Evolutionary conservation across 2,888 invertebrate genomes (phyloP).

Genomic region (Sminthurinus aureus): DNA sequence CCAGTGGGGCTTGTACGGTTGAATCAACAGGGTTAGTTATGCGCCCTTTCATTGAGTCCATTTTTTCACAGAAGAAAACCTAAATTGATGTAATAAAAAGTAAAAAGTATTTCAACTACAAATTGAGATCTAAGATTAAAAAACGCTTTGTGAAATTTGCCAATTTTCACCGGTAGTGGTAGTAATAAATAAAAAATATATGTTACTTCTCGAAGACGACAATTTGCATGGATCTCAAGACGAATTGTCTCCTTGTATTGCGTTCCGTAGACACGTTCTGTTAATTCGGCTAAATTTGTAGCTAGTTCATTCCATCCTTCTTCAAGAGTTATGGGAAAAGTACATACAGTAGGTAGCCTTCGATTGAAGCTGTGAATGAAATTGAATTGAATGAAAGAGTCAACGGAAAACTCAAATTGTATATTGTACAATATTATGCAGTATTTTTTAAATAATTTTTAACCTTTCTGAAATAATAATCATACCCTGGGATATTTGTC

Average conservation of each 20-base stretch:
- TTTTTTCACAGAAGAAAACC: conserved; percentile 30
- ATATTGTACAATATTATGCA: too few species aligned
- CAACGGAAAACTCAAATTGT: too few species aligned
- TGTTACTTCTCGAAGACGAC: conserved; percentile 54
- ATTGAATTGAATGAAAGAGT: too few species aligned
- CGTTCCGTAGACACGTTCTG: conserved; percentile 47
- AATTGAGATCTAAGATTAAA: neutral
- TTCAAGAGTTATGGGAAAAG: conserved; percentile 50
- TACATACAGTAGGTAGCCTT: conserved; percentile 45
- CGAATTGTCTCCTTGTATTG: conserved; percentile 49
- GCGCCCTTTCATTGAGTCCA: conserved; percentile 21
- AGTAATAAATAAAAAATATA: neutral
- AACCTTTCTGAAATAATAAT: neutral
- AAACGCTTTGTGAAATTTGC: neutral
- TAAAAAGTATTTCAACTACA: neutral
- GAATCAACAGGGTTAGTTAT: neutral
- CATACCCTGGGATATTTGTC: conserved; percentile 25
- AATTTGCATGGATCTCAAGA: conserved; percentile 54
- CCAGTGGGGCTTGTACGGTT: neutral
- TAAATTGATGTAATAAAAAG: neutral
- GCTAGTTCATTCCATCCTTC: conserved; percentile 58
- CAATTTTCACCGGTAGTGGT: neutral
- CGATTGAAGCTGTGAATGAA: neutral
- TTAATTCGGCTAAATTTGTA: conserved; percentile 51
- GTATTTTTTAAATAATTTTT: too few species aligned